A percentile compares a stretch with the other conserved stretches of the same genome.
Conservation (phyloP, 2,797 vertebrate genomes). For the Simalia tracyae region DNA sequence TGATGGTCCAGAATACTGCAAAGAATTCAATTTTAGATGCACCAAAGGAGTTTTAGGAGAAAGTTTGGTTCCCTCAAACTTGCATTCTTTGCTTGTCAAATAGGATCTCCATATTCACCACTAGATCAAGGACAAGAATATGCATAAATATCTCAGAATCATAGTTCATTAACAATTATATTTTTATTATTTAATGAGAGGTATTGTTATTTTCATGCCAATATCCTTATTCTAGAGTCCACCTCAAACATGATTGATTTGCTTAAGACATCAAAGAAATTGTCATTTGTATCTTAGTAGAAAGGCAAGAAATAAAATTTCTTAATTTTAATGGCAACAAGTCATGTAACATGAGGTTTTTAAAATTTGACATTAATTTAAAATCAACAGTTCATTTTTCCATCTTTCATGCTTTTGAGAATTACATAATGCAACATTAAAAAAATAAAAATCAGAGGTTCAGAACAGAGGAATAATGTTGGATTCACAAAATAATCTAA, state of each 20-base stretch:
- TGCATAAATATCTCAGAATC: conserved; percentile 33
- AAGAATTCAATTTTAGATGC: background rate
- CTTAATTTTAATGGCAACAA: conserved; percentile 38
- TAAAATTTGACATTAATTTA: conserved; percentile 35
- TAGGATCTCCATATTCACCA: background rate
- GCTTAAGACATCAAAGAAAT: background rate
- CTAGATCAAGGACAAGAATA: background rate
- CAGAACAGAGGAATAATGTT: conserved; percentile 65
- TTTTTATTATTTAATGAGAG: conserved; percentile 38
- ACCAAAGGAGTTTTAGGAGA: conserved; percentile 1
- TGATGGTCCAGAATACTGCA: conserved; percentile 1
- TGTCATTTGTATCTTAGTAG: background rate
- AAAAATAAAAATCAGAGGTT: conserved; percentile 50
- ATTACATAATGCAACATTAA: conserved; percentile 1
- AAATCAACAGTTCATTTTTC: background rate
- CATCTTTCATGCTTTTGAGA: conserved; percentile 15
- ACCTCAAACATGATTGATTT: conserved; percentile 27
- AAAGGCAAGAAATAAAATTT: background rate
- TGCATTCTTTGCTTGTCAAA: rapidly evolving
- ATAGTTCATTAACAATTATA: conserved; percentile 23
- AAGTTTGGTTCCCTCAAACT: background rate
- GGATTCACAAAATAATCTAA: conserved; percentile 19
- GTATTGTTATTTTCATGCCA: background rate
- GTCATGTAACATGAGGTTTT: conserved; percentile 34
- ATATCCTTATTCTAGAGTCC: conserved; percentile 25